Evolutionary conservation across 1,140 invertebrate species (phyloP).

Genomic region (Coelopa frigida): DNA sequence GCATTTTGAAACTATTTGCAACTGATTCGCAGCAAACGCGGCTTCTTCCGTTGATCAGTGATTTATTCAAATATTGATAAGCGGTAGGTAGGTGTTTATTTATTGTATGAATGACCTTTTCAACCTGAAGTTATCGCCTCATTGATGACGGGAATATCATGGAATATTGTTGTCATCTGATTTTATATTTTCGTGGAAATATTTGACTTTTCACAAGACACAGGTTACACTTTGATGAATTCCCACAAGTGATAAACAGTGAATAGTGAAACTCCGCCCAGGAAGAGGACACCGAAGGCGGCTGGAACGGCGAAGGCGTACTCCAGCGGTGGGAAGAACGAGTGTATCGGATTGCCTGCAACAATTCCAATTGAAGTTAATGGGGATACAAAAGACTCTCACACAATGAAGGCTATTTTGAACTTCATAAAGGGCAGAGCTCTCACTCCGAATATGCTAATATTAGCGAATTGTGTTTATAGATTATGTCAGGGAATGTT

Average conservation of each 20-base stretch:
- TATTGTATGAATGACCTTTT: too few species aligned
- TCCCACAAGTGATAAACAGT: slow-evolving; percentile 54
- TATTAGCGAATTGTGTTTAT: not conserved
- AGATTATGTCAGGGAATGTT: slow-evolving; percentile 1
- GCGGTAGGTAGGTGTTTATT: too few species aligned
- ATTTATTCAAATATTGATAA: not conserved
- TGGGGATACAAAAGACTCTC: slow-evolving; percentile 38
- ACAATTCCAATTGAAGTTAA: slow-evolving; percentile 22
- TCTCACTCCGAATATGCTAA: not conserved
- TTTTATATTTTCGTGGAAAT: too few species aligned
- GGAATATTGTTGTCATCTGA: too few species aligned
- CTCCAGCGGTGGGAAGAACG: slow-evolving; percentile 54
- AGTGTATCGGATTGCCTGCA: slow-evolving; percentile 51
- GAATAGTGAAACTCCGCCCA: slow-evolving; percentile 58
- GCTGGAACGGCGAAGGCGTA: slow-evolving; percentile 55
- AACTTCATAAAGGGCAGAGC: not conserved
- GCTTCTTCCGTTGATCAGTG: slow-evolving; percentile 11
- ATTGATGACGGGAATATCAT: too few species aligned
- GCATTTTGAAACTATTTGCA: slow-evolving; percentile 24
- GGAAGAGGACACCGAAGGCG: slow-evolving; percentile 54
- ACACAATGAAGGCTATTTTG: too few species aligned
- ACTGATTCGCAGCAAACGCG: too few species aligned
- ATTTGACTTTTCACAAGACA: too few species aligned
- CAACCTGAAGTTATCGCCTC: too few species aligned
- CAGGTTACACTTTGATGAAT: slow-evolving; percentile 21